These are phyloP conservation scores for Erpobdella octoculata DNA, from an alignment of 2,888 invertebrate species.

Conservation along the genomic window DNA sequence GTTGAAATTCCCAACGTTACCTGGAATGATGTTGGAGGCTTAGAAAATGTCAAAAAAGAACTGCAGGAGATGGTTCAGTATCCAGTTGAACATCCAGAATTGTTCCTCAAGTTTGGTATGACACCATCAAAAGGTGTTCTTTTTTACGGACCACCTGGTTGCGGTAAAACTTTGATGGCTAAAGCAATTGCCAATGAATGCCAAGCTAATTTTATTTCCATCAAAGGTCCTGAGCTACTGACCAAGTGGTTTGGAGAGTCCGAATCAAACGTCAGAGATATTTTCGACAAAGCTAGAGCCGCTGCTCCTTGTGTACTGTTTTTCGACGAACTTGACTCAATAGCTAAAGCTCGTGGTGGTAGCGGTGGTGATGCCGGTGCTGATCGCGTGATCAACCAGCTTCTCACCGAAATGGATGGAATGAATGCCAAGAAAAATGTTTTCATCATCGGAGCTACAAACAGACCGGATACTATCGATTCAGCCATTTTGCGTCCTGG, in stretches of 20 bases:
- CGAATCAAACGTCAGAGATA: constrained; percentile 96
- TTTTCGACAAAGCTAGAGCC: constrained; percentile 97
- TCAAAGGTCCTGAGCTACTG: constrained; percentile 88
- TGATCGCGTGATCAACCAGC: constrained; percentile 98
- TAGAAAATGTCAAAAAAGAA: constrained; percentile 82
- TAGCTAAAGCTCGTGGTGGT: constrained; percentile 96
- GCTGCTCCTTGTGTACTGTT: constrained; percentile 98
- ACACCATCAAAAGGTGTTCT: constrained; percentile 95
- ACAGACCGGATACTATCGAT: constrained; percentile 88
- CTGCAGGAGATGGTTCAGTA: constrained; percentile 93
- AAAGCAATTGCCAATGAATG: constrained; percentile 97
- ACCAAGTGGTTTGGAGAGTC: constrained; percentile 99
- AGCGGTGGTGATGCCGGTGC: constrained; percentile 95
- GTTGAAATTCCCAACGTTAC: constrained; percentile 96
- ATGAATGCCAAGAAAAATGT: constrained; percentile 99
- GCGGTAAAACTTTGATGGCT: constrained; percentile 66
- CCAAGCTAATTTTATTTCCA: constrained; percentile 98
- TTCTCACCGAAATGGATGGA: constrained; percentile 99
- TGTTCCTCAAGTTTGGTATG: constrained; percentile 99
- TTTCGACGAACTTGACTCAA: constrained; percentile 98
- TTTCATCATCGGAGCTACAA: constrained; percentile 94
- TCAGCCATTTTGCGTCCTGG: constrained; percentile 96
- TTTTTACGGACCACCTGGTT: constrained; percentile 92
- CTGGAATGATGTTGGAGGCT: constrained; percentile 94
- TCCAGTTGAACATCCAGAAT: constrained; percentile 98